Conservation (phyloP, 2,113 vertebrate genomes). For the Sebastes fasciatus region DNA sequence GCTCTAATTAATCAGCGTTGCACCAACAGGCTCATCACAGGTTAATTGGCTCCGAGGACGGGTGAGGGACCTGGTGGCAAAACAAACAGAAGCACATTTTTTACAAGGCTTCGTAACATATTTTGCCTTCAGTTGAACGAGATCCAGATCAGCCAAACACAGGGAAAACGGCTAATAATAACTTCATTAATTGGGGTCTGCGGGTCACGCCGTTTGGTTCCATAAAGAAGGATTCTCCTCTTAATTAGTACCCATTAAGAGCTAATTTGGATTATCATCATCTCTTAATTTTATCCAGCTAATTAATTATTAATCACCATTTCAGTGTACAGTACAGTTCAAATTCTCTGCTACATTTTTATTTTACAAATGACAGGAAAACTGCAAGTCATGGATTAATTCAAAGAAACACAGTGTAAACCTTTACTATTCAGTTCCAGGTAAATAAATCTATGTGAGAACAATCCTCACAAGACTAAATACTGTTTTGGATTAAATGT, state of each 20-base stretch:
- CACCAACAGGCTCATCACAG: constrained; percentile 59
- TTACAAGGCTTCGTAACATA: constrained; percentile 17
- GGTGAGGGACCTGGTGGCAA: constrained; percentile 51
- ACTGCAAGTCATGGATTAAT: constrained; percentile 30
- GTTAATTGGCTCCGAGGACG: constrained; percentile 77
- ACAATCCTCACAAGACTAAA: not conserved
- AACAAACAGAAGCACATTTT: constrained; percentile 65
- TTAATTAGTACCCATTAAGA: constrained; percentile 86
- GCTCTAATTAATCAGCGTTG: constrained; percentile 71
- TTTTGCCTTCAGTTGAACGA: constrained; percentile 60
- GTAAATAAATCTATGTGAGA: not conserved
- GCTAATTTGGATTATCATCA: constrained; percentile 82
- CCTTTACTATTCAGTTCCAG: not conserved
- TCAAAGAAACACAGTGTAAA: constrained; percentile 11
- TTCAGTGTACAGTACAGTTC: constrained; percentile 60
- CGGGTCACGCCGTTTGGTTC: constrained; percentile 80
- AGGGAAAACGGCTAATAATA: constrained; percentile 77
- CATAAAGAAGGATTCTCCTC: constrained; percentile 79
- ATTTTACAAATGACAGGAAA: constrained; percentile 77
- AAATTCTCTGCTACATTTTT: constrained; percentile 90
- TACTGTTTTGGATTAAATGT: constrained; percentile 12
- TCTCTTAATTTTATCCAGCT: constrained; percentile 85
- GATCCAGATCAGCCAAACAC: constrained; percentile 65
- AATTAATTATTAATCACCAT: constrained; percentile 84
- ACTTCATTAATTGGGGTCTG: constrained; percentile 88